A percentile compares a stretch with the other conserved stretches of the same genome.
Evolutionary conservation across 2,113 vertebrate species (phyloP).

Genomic region (Aptenodytes patagonicus): DNA sequence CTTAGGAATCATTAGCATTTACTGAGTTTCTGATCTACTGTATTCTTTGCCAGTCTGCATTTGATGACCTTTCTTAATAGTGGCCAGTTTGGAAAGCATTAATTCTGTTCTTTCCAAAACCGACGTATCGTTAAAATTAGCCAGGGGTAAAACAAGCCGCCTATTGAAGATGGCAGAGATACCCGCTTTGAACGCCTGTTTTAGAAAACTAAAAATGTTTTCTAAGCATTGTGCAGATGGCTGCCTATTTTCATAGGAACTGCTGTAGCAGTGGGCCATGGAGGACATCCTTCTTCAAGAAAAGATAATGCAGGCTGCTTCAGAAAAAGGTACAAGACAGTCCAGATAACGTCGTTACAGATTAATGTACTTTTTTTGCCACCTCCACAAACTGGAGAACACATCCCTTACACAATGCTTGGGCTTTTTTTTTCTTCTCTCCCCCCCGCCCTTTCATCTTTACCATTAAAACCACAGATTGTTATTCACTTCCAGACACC

Average conservation of each 20-base stretch:
- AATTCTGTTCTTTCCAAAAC: not conserved
- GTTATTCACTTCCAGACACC: not conserved
- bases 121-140: too few species aligned
- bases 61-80: not conserved
- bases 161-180: not conserved
- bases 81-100: not conserved
- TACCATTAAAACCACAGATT: not conserved
- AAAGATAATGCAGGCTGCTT: not conserved
- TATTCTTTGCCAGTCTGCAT: not conserved
- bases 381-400: not conserved
- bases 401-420: too few species aligned
- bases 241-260: too few species aligned
- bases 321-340: not conserved
- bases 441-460: too few species aligned
- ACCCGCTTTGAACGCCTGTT: rapidly evolving
- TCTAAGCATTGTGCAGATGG: not conserved
- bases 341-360: not conserved
- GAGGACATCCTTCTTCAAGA: not conserved
- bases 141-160: not conserved
- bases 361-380: not conserved
- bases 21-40: not conserved
- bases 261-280: not conserved
- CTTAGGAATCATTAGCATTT: not conserved
- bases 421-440: too few species aligned
- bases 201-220: not conserved